Base-by-base conservation (phyloP, 2,888 invertebrate genomes). In the Acanthosepion lycidas region DNA sequence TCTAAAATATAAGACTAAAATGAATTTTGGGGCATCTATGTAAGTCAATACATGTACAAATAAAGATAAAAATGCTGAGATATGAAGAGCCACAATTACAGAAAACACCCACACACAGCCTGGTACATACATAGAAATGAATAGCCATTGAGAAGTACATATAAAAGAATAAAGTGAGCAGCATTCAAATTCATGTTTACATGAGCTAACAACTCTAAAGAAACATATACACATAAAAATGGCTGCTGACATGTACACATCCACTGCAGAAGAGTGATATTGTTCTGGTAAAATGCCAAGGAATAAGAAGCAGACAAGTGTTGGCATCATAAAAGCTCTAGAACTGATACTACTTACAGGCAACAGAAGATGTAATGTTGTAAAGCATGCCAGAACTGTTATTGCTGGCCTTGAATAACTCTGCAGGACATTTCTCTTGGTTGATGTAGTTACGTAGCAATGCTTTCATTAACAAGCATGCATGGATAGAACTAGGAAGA, bases 391-490 rank as follows among this genome's bases (percentile, higher is more conserved):
- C 95, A 5, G 96, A 95, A 55, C 96, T 95, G 94, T 96, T 96
- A 9, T 95, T 95, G 26, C 95, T 95, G 33, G 96, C 95, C 94
- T 96, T 96, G 95, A 97, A 96, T 91, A 97, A 95, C 95, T 97
- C 97, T n/a, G 96, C 95, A 0, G 97, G 97, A 95, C 97, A 97
- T 95, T 97, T 97, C 95, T 97, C 97, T 95, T 97, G 97, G 59
- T 97, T 96, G 20, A 97, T 96, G 95, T 97, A 98, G 95, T 97
- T 98, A 96, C 98, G 98, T 91, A 99, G 97, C 94, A 99, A 97
- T 0, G 98, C 98, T 97, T 98, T 98, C 96, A 99, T 98, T 94
- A 99, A 97, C 55, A 98, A 97, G 1, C 98, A 98, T 0, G 98
- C 98, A 97, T 98, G 98, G 96, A 98, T 98, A 9, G 98, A 98